Base-by-base conservation (phyloP, 2,888 invertebrate genomes). In the Leucophora obtusa region DNA sequence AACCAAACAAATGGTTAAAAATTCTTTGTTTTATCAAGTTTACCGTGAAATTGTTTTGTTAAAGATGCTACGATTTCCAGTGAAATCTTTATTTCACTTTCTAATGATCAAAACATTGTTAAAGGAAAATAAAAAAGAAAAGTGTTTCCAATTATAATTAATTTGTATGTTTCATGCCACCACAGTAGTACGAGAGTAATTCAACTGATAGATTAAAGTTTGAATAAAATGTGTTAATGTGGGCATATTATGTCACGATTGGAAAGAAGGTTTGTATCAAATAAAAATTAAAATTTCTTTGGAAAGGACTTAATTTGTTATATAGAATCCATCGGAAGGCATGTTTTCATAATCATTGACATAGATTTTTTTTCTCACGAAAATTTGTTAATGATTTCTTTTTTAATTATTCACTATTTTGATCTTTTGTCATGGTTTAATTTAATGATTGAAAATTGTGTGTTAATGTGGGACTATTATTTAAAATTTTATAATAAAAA, bases 221-320 rank as follows among this genome's bases (percentile, higher is more conserved):
- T 51, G 18, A 24, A 63, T 56, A 53, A 53, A 69, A 80, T 65
- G 76, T 82, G 83, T 80, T 83, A 83, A 83, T 83, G 82, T 78
- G 83, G 77, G 79, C 72, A 82, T 79, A 83, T 83, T 83, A 83
- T 72, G 56, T 77, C 69, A 60, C 59, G 35, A 50, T 35, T 53
- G 58, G 15, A 35, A 33, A 17, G 11, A 33, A 15, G 28, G n/a
- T 11, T 47, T 47, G 43, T 47, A 28, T 6, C 9, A 59, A 21
- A 35, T 5, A 43, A n/a, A 38, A 15, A 59, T 4, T 8, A 24
- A 8, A 11, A 35, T 35, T 77, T 71, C 58, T 50, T 10, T n/a
- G 59, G 11, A 71, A 77, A 71, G 65, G 70, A 70, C 70, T 70
- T 17, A 17, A 56, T 43, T 65, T 77, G 21, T 66, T 43, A 65